Evolutionary conservation across 23 tunicate genomes (phyloP).

Genomic region (Oikopleura dioica): DNA sequence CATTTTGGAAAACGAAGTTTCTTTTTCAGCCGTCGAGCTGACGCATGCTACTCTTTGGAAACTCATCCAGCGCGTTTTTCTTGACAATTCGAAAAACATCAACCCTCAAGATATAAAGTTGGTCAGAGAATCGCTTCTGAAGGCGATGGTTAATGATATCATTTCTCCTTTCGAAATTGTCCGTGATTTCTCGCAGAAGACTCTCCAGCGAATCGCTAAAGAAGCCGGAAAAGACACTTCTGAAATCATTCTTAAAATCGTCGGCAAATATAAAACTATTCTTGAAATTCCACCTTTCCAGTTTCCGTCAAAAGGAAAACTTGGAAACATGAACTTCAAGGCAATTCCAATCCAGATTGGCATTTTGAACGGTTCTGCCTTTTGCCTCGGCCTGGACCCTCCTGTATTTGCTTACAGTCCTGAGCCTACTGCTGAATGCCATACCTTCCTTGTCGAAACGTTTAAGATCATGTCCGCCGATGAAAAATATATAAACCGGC

Average conservation of each 20-base stretch:
- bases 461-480: slow-evolving; percentile 88
- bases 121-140: too few species aligned
- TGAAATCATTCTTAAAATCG: slow-evolving; percentile 31
- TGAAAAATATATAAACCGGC: slow-evolving; percentile 31
- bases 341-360: slow-evolving; percentile 8
- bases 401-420: not conserved
- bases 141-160: too few species aligned
- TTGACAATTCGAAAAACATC: too few species aligned
- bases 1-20: slow-evolving; percentile 84
- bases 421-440: not conserved
- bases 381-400: not conserved
- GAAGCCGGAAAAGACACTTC: slow-evolving; percentile 30
- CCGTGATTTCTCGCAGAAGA: slow-evolving; percentile 47
- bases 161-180: slow-evolving; percentile 69
- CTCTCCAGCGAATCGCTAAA: slow-evolving; percentile 35
- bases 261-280: too few species aligned
- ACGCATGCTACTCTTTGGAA: slow-evolving; percentile 35
- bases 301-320: too few species aligned
- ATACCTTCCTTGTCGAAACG: slow-evolving; percentile 51
- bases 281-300: too few species aligned
- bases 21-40: slow-evolving; percentile 62
- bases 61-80: not conserved
- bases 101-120: too few species aligned
- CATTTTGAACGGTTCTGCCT: slow-evolving; percentile 5
- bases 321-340: too few species aligned